Percentiles rank a stretch among this genome's conserved stretches.
These are phyloP conservation scores for Harpalus rubripes DNA, from an alignment of 2,888 invertebrate species.

Conservation along the genomic window DNA sequence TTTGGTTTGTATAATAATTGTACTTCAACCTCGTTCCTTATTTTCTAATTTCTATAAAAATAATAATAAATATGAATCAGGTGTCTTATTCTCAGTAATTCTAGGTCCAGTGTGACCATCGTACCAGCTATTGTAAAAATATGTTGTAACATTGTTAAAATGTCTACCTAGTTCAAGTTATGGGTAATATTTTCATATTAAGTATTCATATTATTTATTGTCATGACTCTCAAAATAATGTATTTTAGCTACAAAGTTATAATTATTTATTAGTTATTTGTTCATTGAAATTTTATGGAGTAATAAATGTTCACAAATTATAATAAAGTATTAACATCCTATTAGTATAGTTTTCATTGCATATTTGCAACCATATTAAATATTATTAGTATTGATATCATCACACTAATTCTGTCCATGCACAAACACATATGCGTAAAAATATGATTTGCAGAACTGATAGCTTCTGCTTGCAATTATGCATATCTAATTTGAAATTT, in stretches of 20 bases:
- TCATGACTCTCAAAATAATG: not conserved
- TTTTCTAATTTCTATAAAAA: no score
- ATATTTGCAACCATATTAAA: conserved; percentile 9
- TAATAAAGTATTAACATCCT: not conserved
- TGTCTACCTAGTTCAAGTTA: no score
- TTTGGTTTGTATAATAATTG: no score
- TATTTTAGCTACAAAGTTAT: not conserved
- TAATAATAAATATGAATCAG: no score
- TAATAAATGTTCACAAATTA: not conserved
- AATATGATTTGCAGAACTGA: not conserved
- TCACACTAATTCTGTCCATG: not conserved
- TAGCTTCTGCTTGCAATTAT: not conserved
- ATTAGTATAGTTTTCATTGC: not conserved
- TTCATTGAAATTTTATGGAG: not conserved
- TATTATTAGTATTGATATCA: not conserved
- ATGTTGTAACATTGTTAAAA: no score
- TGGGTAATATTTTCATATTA: no score
- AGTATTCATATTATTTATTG: no score
- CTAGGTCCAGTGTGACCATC: no score
- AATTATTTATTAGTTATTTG: not conserved
- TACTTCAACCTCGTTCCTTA: no score
- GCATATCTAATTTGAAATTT: not conserved
- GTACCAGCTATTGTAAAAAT: no score
- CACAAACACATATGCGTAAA: not conserved
- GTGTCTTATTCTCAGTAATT: no score